Percentiles rank a stretch among this genome's conserved stretches.
These are phyloP conservation scores for Uropetala carovei DNA, from an alignment of 2,888 invertebrate species.

Conservation along the genomic window DNA sequence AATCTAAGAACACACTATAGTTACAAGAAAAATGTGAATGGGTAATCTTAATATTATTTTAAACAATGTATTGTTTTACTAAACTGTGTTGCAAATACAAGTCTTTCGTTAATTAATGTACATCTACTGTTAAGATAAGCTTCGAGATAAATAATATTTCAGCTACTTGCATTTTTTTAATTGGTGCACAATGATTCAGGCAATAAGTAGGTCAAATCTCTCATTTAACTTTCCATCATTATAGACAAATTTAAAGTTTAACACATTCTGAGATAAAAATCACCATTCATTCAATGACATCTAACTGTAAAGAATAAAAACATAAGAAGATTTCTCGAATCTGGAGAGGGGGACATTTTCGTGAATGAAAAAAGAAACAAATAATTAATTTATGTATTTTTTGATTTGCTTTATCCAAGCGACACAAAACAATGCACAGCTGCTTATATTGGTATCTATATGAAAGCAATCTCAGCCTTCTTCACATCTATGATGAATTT, in stretches of 20 bases:
- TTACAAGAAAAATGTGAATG: constrained; percentile 15
- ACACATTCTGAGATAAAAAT: constrained; percentile 44
- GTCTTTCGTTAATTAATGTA: constrained; percentile 3
- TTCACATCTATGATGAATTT: constrained; percentile 52
- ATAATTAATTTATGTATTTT: constrained; percentile 61
- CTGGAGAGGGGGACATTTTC: constrained; percentile 9
- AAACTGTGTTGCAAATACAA: constrained; percentile 34
- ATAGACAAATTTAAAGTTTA: constrained; percentile 34
- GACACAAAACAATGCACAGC: constrained; percentile 63
- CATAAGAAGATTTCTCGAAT: not conserved
- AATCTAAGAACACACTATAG: constrained; percentile 30
- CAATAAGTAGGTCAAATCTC: constrained; percentile 1
- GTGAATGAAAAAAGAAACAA: constrained; percentile 51
- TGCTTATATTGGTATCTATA: constrained; percentile 60
- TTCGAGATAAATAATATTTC: constrained; percentile 44
- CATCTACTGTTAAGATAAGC: constrained; percentile 13
- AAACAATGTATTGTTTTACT: constrained; percentile 53
- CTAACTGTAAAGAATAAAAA: not conserved
- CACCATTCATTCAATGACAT: constrained; percentile 28
- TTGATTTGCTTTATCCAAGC: constrained; percentile 62
- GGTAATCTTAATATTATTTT: not conserved
- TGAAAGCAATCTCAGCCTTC: constrained; percentile 62
- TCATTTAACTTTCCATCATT: constrained; percentile 11
- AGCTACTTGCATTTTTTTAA: constrained; percentile 17
- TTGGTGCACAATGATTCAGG: constrained; percentile 36